Evolutionary conservation across 2,888 invertebrate genomes (phyloP).

Genomic region (Campaea margaritaria): DNA sequence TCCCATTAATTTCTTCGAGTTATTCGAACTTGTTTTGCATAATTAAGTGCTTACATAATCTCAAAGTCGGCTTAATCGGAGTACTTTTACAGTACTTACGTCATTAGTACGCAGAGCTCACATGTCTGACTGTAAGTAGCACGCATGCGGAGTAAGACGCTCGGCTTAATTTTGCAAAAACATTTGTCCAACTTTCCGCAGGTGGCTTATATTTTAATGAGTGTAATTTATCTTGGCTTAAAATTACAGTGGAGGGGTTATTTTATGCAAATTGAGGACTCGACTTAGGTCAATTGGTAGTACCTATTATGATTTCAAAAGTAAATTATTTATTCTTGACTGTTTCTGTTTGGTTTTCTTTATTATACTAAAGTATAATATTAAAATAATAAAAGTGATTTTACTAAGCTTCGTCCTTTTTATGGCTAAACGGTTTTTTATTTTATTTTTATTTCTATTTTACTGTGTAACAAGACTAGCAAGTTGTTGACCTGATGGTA

Average conservation of each 20-base stretch:
- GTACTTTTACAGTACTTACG: conserved; percentile 35
- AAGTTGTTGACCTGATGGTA: too few relatives aligned
- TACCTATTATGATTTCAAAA: too few relatives aligned
- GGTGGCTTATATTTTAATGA: conserved; percentile 39
- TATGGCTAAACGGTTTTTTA: too few relatives aligned
- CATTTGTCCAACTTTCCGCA: conserved; percentile 40
- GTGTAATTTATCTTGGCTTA: conserved; percentile 37
- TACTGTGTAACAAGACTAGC: too few relatives aligned
- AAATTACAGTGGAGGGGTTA: conserved; percentile 31
- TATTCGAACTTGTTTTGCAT: conserved; percentile 30
- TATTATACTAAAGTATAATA: too few relatives aligned
- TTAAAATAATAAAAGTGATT: too few relatives aligned
- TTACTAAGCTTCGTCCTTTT: too few relatives aligned
- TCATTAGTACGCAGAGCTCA: conserved; percentile 33
- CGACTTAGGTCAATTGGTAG: too few relatives aligned
- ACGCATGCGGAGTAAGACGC: conserved; percentile 14
- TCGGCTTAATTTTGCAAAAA: conserved; percentile 35
- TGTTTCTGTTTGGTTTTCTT: too few relatives aligned
- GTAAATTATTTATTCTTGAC: too few relatives aligned
- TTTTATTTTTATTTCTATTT: too few relatives aligned
- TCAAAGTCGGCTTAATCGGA: conserved; percentile 32
- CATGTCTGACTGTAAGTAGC: conserved; percentile 18
- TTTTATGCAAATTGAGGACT: too few relatives aligned
- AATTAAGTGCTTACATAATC: conserved; percentile 34
- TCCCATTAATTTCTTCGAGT: conserved; percentile 22